Base-by-base conservation (phyloP, 2,797 vertebrate species). In the Odontamblyopus lacepedii region DNA sequence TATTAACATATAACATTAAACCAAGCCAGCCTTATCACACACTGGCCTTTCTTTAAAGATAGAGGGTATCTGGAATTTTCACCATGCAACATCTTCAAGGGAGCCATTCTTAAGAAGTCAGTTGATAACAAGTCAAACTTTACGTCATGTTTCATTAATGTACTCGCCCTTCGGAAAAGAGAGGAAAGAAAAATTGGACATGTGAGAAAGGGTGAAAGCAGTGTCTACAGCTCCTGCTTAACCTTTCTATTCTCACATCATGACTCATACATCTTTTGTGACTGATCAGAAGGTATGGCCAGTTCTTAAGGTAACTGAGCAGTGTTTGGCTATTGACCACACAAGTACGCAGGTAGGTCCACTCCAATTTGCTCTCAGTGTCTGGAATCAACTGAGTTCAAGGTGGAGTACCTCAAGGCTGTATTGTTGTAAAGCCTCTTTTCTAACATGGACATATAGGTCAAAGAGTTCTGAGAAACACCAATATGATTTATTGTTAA, bases 361-460 rank as follows among this genome's bases (percentile, higher is more conserved):
- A 1, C 53, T 2, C n/a, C 53, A 11, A 16, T 27, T 27, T 12
- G 56, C 23, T 8, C 56, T 5, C 57, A 30, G 27, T 29, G 26
- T 59, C 5, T 9, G 5, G 0, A 27, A 30, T 13, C 11, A 18
- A 26, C 48, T 57, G 23, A 71, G 70, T 48, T 27, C 13, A 18
- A 30, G 53, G 53, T 66, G 29, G 67, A 59, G 50, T 67, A 57
- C 63, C 66, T 70, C 60, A 73, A 66, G 30, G 50, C 29, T 59
- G 19, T 38, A 6, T 53, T 18, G 27, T 57, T 56, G 32, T 7
- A 71, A 41, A n/a, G 0, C 12, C 5, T 66, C 61, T 48, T 50
- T 27, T 18, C 4, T 51, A 41, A 41, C 38, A 11, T 11, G 1
- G 8, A 35, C 19, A n/a, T 35, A 35, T 60, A 6, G 57, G 27